These are phyloP conservation scores for Phrynosoma blainvillii DNA, from an alignment of 2,113 vertebrate genomes.

Conservation along the genomic window DNA sequence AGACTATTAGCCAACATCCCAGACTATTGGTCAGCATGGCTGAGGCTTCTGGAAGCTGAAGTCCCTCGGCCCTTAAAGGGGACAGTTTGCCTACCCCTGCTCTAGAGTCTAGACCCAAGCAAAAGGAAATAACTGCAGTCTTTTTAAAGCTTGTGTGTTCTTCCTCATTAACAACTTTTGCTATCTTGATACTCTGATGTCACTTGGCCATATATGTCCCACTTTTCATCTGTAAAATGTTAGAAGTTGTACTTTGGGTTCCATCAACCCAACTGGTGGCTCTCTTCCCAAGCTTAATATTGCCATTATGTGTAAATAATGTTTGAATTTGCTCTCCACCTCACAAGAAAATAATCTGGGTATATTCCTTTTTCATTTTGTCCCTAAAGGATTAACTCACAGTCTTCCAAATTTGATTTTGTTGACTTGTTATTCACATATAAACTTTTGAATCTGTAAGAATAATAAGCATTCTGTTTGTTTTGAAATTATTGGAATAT, in stretches of 20 bases:
- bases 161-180: no score
- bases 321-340: background rate
- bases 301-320: background rate
- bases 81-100: no score
- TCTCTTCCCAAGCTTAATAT: background rate
- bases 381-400: conserved; percentile 7
- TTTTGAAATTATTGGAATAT: conserved; percentile 4
- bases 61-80: no score
- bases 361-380: conserved; percentile 6
- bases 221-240: no score
- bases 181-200: no score
- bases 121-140: no score
- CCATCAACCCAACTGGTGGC: background rate
- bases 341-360: background rate
- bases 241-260: background rate
- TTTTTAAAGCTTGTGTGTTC: no score
- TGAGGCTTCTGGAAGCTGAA: no score
- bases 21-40: no score
- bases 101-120: no score
- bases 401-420: conserved; percentile 37
- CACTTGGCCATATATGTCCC: no score
- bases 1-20: no score
- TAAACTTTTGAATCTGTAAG: conserved; percentile 39
- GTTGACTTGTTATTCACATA: conserved; percentile 25
- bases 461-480: conserved; percentile 30